Base-by-base conservation (phyloP, 2,797 vertebrate species). In the Mus spretus region DNA sequence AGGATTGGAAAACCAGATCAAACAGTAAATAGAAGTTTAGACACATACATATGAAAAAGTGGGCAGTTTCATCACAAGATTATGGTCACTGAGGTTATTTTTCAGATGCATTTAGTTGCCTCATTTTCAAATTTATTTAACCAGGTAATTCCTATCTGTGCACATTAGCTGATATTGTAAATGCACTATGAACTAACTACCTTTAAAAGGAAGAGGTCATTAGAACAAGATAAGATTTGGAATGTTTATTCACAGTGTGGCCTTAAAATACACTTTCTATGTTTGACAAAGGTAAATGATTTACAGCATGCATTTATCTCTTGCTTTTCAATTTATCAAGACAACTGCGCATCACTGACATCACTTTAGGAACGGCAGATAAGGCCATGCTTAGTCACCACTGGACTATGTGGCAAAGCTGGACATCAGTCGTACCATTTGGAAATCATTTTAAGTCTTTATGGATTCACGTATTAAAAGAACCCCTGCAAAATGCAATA, bases 261-360 rank as follows among this genome's bases (percentile, higher is more conserved):
- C 53, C 89, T 37, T 55, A 92, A 96, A 96, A 75, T 34, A 8
- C 53, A 70, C 59, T 77, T 74, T 81, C 50, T 63, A 50, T 50
- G 59, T 83, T 85, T 93, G 26, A 74, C 91, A 82, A 63, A 2
- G 84, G 67, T 72, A 95, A 24, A 91, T 17, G 47, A 40, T 47
- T 55, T 13, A 67, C 53, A 75, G 83, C 53, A 34, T 11, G n/a
- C 31, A 75, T 53, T 37, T 37, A 93, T 77, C 89, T 93, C 65
- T 89, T 91, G 92, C 84, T 37, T 93, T 12, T 95, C 17, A 94
- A n/a, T 40, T 77, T 40, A 88, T 93, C n/a, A 83, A 91, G 63
- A 0, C 80, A 93, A 22, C 44, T 85, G 31, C 72, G 91, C 88
- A 96, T 74, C 75, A 12, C 59, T 10, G 3, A 77, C 90, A 34